Evolutionary conservation across 2,113 vertebrate genomes (phyloP), one percentile per base, ranked within the genome.

Genomic region (Phaetusa simplex): DNA sequence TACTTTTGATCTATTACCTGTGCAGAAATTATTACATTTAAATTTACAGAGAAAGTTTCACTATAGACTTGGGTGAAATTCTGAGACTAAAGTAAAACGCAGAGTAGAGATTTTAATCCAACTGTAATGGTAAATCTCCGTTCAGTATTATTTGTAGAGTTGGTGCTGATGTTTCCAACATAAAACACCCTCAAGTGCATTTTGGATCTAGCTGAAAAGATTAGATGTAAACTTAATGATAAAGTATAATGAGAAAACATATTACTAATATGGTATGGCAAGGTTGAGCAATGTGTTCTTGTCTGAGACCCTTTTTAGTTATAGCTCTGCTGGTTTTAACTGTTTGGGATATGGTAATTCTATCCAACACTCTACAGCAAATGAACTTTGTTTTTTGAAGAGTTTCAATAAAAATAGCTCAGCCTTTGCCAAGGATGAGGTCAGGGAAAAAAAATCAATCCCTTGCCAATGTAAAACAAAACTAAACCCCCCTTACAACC

Each of bases 361-460:
- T 34, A 23, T 18, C 34, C 29, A 42, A 70, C 62, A 66, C 9
- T 40, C n/a, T 34, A 43, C 6, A 67, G 47, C 45, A 58, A 77
- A 71, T 38, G 3, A 82, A 72, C 40, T 53, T 66, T 30, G 27
- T 72, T 88, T 92, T 69, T 88, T 42, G 16, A 65, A 76, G 38
- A 47, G 21, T 53, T 94, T 88, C 32, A 47, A 86, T 77, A 77
- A 92, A 95, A 94, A 62, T 45, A 95, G 42, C 29, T 94, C 76
- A 62, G 50, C 55, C 38, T 20, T n/a, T 84, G 83, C 80, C 94
- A 93, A 94, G 30, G 69, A 82, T 89, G 86, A 94, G n/a, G 83
- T 95, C 81, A 82, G 83, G 71, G 85, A 43, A 11, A 22, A 73
- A 80, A 77, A 64, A 66, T n/a, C 36, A 70, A 8, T 49, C 67